Evolutionary conservation across 2,113 vertebrate genomes (phyloP).

Genomic region (Thunnus maccoyii): DNA sequence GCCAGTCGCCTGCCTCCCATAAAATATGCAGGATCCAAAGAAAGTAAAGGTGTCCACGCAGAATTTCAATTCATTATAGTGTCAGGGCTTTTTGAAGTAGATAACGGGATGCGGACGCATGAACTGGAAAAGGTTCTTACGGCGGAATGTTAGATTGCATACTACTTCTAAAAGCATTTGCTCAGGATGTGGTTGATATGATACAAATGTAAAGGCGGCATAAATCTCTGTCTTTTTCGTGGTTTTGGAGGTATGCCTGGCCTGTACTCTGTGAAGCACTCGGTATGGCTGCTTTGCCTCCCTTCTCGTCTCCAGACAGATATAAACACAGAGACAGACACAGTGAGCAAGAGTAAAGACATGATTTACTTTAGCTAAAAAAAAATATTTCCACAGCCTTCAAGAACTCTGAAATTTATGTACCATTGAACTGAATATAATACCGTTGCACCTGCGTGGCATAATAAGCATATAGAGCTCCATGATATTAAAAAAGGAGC

Average conservation of each 20-base stretch:
- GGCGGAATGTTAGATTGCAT: slow-evolving; percentile 26
- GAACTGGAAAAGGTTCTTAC: slow-evolving; percentile 29
- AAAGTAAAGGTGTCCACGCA: slow-evolving; percentile 32
- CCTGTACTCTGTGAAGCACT: slow-evolving; percentile 49
- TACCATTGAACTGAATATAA: slow-evolving; percentile 36
- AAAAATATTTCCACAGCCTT: slow-evolving; percentile 41
- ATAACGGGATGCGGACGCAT: slow-evolving; percentile 29
- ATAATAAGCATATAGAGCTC: slow-evolving; percentile 22
- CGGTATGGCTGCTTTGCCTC: slow-evolving; percentile 23
- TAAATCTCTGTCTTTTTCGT: slow-evolving; percentile 45
- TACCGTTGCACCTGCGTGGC: slow-evolving; percentile 14
- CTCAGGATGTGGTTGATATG: slow-evolving; percentile 37
- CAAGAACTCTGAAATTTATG: slow-evolving; percentile 22
- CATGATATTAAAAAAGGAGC: slow-evolving; percentile 25
- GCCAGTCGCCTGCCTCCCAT: slow-evolving; percentile 16
- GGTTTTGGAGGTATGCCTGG: slow-evolving; percentile 46
- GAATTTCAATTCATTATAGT: slow-evolving; percentile 54
- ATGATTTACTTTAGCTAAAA: slow-evolving; percentile 45
- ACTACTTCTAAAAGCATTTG: slow-evolving; percentile 40
- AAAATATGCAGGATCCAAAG: slow-evolving; percentile 43
- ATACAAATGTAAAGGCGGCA: slow-evolving; percentile 47
- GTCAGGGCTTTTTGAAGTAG: slow-evolving; percentile 42
- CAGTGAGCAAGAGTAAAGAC: slow-evolving; percentile 22
- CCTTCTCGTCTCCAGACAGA: slow-evolving; percentile 50
- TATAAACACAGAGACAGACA: slow-evolving; percentile 48